Evolutionary conservation across 2,113 vertebrate genomes (phyloP).

Genomic region (Ageneiosus marmoratus): DNA sequence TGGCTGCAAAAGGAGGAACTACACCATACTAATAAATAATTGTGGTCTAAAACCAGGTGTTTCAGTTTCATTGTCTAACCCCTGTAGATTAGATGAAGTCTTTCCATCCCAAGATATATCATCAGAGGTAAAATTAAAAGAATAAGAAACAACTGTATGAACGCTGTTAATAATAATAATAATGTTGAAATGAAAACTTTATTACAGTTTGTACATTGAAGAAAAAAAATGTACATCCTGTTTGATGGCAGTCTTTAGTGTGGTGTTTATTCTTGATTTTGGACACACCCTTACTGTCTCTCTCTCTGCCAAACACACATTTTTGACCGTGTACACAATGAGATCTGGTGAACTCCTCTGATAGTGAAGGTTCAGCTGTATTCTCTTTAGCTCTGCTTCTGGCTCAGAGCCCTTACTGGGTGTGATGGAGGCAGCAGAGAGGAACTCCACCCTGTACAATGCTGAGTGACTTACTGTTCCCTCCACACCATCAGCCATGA

Average conservation of each 20-base stretch:
- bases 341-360: not conserved
- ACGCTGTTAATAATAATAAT: no score
- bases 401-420: conserved; percentile 29
- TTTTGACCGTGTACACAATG: not conserved
- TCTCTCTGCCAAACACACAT: not conserved
- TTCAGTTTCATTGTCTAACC: no score
- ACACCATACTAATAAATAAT: no score
- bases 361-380: not conserved
- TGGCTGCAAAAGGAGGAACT: no score
- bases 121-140: no score
- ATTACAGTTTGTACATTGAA: no score
- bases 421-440: conserved; percentile 39
- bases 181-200: not conserved
- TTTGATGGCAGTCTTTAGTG: not conserved
- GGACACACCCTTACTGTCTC: not conserved
- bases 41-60: no score
- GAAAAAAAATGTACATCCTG: not conserved
- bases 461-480: conserved; percentile 41
- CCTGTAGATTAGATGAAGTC: no score
- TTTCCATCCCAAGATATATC: no score
- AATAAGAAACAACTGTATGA: no score
- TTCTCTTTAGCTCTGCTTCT: conserved; percentile 23
- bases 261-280: not conserved
- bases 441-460: conserved; percentile 45
- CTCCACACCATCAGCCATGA: not conserved